Percentiles rank a stretch among this genome's conserved stretches.
These are phyloP conservation scores for Atta cephalotes DNA, from an alignment of 1,140 invertebrate genomes.

Conservation along the genomic window DNA sequence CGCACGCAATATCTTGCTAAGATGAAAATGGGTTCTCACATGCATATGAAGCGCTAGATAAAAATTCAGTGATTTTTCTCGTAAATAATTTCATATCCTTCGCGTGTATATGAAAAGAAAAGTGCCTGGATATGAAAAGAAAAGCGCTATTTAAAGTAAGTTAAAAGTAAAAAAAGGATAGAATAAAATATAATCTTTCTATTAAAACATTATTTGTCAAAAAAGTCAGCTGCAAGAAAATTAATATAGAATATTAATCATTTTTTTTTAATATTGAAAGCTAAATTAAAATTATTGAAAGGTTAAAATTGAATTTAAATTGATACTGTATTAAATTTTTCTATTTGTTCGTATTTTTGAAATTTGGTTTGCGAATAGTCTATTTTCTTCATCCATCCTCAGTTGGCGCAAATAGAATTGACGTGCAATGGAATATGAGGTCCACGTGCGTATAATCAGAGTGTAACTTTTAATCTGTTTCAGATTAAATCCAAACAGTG, in stretches of 20 bases:
- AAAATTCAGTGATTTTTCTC: not conserved
- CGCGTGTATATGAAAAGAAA: too few relatives aligned
- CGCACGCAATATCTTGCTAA: conserved; percentile 26
- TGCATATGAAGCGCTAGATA: not conserved
- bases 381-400: not conserved
- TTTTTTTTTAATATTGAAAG: not conserved
- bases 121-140: not conserved
- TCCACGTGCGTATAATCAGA: not conserved
- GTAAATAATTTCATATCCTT: not conserved
- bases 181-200: not conserved
- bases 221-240: not conserved
- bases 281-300: not conserved
- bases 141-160: not conserved
- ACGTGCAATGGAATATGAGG: not conserved
- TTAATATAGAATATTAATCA: not conserved
- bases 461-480: conserved; percentile 58
- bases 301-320: not conserved
- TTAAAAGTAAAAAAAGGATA: not conserved
- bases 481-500: conserved; percentile 77
- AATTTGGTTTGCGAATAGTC: not conserved
- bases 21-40: conserved; percentile 4
- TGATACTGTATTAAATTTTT: not conserved
- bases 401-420: not conserved
- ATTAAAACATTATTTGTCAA: not conserved
- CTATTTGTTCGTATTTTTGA: not conserved